Base-by-base conservation (phyloP, 1,140 invertebrate species). In the Brachionus paranguensis region DNA sequence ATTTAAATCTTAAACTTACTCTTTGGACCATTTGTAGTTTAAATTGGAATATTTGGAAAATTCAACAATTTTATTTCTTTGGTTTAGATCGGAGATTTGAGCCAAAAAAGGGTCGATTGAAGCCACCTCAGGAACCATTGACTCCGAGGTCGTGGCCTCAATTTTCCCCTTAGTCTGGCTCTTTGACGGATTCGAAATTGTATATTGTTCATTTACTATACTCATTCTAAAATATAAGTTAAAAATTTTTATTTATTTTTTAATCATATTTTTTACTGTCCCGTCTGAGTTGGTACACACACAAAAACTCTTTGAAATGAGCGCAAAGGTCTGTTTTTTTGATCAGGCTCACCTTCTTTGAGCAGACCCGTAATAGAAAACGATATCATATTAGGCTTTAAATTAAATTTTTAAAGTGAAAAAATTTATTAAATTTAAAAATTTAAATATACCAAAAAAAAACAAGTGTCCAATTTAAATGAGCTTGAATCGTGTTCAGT, bases 121-220 rank as follows among this genome's bases (percentile, higher is more conserved):
- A 64, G 11, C 27, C 11, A 10, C 37, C 6, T 64, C 53, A 47
- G 50, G 4, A 11, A 11, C 17, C 33, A 60, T 81, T 11, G 45
- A 17, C 53, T 60, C 29, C 3, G 24, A n/a, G 37, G 20, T 53
- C 17, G 11, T 43, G 11, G 37, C 27, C 64, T 37, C 53, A 12
- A 27, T 11, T 81, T 68, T 45, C n/a, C 53, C 64, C 29, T 41
- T 81, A 12, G 11, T 29, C n/a, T 81, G 50, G 11, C 10, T 64
- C 37, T 45, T 60, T 20, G 53, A 20, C 29, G 43, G 53, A 64
- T 81, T 81, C 7, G 78, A 60, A 41, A 81, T 60, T 5, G 53
- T 81, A 55, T 43, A 68, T 47, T 81, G 78, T 41, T 81, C 78
- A 27, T 81, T 81, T 14, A 81, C 53, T 37, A 81, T 81, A 53